A percentile compares a stretch with the other conserved stretches of the same genome.
Evolutionary conservation across 30 jellyfish, hydroid and myxozoan species (phyloP).

Genomic region (Aurelia aurita): DNA sequence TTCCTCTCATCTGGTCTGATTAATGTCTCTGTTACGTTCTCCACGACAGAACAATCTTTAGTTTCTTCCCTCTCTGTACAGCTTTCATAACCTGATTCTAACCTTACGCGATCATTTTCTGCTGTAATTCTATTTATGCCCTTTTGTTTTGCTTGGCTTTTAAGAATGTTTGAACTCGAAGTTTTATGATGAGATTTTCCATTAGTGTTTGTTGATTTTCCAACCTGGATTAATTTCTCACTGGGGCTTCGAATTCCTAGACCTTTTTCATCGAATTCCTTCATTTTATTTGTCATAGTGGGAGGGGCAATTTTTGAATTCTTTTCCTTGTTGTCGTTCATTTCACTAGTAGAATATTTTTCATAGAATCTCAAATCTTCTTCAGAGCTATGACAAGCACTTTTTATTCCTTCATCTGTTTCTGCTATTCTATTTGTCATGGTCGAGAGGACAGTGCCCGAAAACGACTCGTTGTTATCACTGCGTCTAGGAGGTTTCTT

Average conservation of each 20-base stretch:
- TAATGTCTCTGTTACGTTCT: no score
- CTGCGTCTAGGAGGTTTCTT: background rate
- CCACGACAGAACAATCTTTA: background rate
- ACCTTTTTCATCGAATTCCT: background rate
- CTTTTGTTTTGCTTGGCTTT: background rate
- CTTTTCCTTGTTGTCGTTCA: no score
- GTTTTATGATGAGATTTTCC: background rate
- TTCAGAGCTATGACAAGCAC: constrained; percentile 28
- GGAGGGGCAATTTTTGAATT: no score
- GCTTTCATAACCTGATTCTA: constrained; percentile 7
- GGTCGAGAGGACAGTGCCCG: no score
- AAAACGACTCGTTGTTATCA: no score
- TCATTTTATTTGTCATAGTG: no score
- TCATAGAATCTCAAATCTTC: background rate
- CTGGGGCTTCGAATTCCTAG: background rate
- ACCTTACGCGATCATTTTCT: background rate
- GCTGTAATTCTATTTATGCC: background rate
- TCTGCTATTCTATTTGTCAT: no score
- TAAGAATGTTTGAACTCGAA: background rate
- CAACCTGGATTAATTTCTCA: background rate
- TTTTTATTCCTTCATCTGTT: background rate
- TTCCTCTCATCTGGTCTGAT: no score
- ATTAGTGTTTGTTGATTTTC: constrained; percentile 1
- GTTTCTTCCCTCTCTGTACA: background rate
- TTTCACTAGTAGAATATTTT: background rate